A percentile compares a stretch with the other conserved stretches of the same genome.
phyloP scores from a whole-genome alignment of 35 echinoderm and acorn worm genomes.

The Patiria miniata region DNA sequence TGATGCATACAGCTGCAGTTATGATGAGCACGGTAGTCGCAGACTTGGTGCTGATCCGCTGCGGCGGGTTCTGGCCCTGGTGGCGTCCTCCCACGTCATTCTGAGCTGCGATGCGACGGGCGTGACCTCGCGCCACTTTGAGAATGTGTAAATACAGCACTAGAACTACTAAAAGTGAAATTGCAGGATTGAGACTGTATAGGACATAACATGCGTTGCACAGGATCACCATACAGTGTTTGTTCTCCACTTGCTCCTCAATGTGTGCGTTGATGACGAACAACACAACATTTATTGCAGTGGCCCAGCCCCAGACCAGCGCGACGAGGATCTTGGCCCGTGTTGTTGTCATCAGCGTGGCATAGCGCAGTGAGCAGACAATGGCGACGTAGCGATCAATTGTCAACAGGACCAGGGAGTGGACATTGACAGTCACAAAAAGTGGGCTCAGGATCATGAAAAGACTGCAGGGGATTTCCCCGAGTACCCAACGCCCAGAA shows the following conservation, averaged over 20 bases:
- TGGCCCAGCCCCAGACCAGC: neutral
- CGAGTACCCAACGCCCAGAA: neutral
- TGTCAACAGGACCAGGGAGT: neutral
- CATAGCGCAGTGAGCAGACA: neutral
- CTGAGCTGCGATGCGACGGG: neutral
- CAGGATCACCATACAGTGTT: no score
- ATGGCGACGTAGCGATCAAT: neutral
- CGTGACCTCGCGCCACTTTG: neutral
- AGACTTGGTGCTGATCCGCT: neutral
- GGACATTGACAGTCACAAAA: neutral
- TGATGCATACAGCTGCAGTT: neutral
- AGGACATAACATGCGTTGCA: neutral
- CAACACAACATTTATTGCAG: neutral
- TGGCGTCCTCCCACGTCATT: neutral
- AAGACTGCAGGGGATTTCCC: neutral
- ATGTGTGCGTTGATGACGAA: neutral
- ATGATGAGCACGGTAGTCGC: neutral
- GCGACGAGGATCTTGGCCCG: neutral
- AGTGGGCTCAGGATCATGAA: no score
- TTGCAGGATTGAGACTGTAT: neutral
- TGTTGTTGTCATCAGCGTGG: conserved; percentile 4
- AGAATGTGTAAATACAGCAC: no score
- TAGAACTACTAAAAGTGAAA: no score
- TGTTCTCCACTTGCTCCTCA: no score
- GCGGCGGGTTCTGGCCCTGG: no score